Evolutionary conservation across 2,888 invertebrate genomes (phyloP), one percentile per base, ranked within the genome.

Genomic region (Argyra leucocephala): DNA sequence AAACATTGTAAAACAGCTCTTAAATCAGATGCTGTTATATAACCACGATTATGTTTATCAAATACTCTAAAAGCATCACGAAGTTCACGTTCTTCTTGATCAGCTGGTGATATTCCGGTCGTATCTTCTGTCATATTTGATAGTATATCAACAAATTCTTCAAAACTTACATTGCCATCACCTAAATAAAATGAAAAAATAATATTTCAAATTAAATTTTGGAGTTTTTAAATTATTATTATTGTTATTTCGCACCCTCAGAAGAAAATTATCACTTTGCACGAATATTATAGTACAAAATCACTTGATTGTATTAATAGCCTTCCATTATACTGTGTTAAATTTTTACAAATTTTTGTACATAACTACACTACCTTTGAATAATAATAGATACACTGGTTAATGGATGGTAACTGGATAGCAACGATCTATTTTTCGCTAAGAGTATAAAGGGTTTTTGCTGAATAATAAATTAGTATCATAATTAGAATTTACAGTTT

Each of bases 41-140:
- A 93, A 0, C 93, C 93, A 26, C 93, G 84, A 80, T 93, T 93
- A 74, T 93, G 93, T 73, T 93, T 93, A 77, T 93, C 93, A 75
- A 93, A 93, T 22, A 93, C 93, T 69, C 92, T 83, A 79, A 93
- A 93, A 9, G 93, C 93, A 75, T 93, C 93, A 23, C 92, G 81
- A 12, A 91, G 79, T 73, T 91, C 91, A 66, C 90, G 85, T 74
- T 91, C 91, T 76, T 91, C 91, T 74, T 91, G 89, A 74, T 90
- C 90, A 0, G 87, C 85, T 0, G 86, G 85, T 48, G 84, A 85
- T 12, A 78, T 70, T 0, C 79, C 78, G 66, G 84, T 83, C 57
- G 83, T 84, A 21, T 86, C 86, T 18, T 86, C 86, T 73, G 85
- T 83, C 72, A 88, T 88, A 75, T 90, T 87, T 64, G 89, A 89